phyloP scores from a whole-genome alignment of 2,888 invertebrate species.

The Drepanosiphum platanoidis region DNA sequence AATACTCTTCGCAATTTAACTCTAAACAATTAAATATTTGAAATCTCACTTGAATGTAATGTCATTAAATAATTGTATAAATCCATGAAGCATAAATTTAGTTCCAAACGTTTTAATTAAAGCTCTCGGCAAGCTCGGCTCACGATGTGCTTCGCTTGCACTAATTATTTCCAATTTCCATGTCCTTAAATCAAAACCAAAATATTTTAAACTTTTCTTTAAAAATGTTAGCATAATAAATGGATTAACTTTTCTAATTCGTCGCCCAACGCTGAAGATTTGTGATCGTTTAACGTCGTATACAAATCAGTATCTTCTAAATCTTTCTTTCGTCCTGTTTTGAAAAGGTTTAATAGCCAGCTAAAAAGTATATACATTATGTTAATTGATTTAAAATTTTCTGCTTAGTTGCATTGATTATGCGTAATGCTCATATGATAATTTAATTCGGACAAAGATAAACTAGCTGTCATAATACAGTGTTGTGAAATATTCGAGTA shows the following conservation, averaged over 20 bases:
- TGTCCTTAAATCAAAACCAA: neutral
- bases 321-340: constrained; percentile 77
- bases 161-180: constrained; percentile 74
- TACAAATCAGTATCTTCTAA: constrained; percentile 80
- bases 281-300: constrained; percentile 75
- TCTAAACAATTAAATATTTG: too few relatives aligned
- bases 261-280: constrained; percentile 76
- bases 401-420: too few relatives aligned
- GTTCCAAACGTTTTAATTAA: constrained; percentile 73
- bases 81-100: constrained; percentile 73
- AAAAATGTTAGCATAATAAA: neutral
- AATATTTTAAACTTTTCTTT: neutral
- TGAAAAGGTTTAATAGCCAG: constrained; percentile 82
- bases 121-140: constrained; percentile 73
- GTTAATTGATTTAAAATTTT: too few relatives aligned
- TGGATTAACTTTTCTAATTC: constrained; percentile 72
- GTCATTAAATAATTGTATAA: constrained; percentile 74
- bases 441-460: too few relatives aligned
- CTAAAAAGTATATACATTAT: constrained; percentile 68
- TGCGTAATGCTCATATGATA: too few relatives aligned
- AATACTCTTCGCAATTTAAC: too few relatives aligned
- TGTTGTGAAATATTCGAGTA: too few relatives aligned
- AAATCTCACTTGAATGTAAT: constrained; percentile 71
- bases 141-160: constrained; percentile 69
- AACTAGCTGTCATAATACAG: too few relatives aligned